These are phyloP conservation scores for Picus viridis DNA, from an alignment of 2,797 vertebrate genomes.

Conservation along the genomic window DNA sequence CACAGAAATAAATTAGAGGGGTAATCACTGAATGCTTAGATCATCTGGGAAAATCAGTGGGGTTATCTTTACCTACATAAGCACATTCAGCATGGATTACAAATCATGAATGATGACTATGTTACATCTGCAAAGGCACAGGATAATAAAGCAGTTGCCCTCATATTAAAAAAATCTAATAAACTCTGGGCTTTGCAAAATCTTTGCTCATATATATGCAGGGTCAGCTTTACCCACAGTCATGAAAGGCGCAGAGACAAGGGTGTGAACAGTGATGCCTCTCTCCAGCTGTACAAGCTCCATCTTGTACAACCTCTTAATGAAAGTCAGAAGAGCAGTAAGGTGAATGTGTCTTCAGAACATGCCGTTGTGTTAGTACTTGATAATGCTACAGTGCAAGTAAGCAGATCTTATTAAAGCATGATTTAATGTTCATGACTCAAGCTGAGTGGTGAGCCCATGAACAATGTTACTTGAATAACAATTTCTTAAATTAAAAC, in stretches of 20 bases:
- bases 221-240: constrained; percentile 42
- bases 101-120: neutral
- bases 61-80: constrained; percentile 26
- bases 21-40: constrained; percentile 2
- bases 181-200: constrained; percentile 21
- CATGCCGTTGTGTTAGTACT: neutral
- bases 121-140: neutral
- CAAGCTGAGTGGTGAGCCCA: neutral
- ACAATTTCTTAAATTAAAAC: neutral
- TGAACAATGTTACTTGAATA: neutral
- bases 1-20: constrained; percentile 1
- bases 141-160: neutral
- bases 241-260: constrained; percentile 19
- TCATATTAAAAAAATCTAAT: neutral
- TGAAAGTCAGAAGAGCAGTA: neutral
- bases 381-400: neutral
- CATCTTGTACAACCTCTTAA: neutral
- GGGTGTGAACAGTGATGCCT: constrained; percentile 19
- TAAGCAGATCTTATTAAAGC: neutral
- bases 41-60: constrained; percentile 25
- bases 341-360: neutral
- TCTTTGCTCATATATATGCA: neutral
- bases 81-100: neutral
- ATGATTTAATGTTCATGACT: neutral
- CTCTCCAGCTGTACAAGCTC: constrained; percentile 32